A percentile compares a stretch with the other conserved stretches of the same genome.
phyloP scores from a whole-genome alignment of 2,113 vertebrate species.

The Perccottus glenii region DNA sequence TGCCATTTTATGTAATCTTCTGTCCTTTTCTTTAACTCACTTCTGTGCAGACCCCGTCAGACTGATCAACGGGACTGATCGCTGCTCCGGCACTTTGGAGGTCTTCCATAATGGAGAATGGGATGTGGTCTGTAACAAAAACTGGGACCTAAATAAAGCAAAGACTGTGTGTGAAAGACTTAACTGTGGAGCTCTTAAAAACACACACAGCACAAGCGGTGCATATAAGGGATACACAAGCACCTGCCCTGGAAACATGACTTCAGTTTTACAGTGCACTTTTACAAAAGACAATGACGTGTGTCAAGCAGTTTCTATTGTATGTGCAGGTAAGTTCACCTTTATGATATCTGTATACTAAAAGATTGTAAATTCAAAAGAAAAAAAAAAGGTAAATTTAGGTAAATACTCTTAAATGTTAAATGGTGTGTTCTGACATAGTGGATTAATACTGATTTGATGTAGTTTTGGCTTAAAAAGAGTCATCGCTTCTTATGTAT shows the following conservation, averaged over 20 bases:
- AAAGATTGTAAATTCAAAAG: too few relatives aligned
- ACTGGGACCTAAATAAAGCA: background rate
- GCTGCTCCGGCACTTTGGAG: constrained; percentile 60
- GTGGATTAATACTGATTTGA: too few relatives aligned
- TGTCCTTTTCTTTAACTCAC: background rate
- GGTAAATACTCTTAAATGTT: too few relatives aligned
- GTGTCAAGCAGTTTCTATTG: background rate
- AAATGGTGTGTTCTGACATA: too few relatives aligned
- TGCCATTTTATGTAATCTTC: background rate
- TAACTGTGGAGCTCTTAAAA: constrained; percentile 22
- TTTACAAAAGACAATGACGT: background rate
- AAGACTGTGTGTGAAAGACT: background rate
- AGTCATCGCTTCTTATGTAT: too few relatives aligned
- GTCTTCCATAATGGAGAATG: background rate
- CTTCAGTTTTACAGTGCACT: background rate
- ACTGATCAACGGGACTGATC: constrained; percentile 52
- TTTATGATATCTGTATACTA: too few relatives aligned
- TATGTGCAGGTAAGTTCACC: background rate
- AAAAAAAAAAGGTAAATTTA: too few relatives aligned
- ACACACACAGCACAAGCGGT: background rate
- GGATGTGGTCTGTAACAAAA: constrained; percentile 41
- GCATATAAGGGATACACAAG: background rate
- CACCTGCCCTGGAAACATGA: background rate
- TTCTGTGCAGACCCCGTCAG: constrained; percentile 39
- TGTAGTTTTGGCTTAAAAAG: too few relatives aligned